Evolutionary conservation across 2,888 invertebrate genomes (phyloP).

Genomic region (Agonopterix alstromeriana): DNA sequence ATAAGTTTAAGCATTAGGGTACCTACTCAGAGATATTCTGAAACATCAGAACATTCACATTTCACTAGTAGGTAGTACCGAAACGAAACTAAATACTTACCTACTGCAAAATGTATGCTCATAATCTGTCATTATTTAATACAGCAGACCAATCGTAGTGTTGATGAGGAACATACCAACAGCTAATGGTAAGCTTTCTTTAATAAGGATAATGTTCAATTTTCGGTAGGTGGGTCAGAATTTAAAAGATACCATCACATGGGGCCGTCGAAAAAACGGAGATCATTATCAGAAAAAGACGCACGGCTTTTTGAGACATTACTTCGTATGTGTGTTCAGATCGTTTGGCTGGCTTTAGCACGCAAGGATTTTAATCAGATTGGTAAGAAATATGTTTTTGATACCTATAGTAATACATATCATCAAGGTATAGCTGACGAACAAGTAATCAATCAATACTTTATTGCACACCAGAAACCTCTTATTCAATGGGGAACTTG

Average conservation of each 20-base stretch:
- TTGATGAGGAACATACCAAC: neutral
- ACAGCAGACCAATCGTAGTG: neutral
- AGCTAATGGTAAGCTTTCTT: neutral
- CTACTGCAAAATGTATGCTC: too few species aligned
- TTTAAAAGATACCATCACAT: conserved; percentile 78
- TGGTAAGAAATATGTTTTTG: conserved; percentile 45
- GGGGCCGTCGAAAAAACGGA: conserved; percentile 70
- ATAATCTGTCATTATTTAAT: too few species aligned
- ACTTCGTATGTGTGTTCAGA: conserved; percentile 74
- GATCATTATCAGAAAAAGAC: conserved; percentile 79
- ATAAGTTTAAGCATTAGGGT: too few species aligned
- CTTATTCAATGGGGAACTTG: too few species aligned
- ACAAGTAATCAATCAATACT: neutral
- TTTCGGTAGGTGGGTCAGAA: conserved; percentile 63
- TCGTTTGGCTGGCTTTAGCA: conserved; percentile 80
- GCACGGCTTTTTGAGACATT: conserved; percentile 77
- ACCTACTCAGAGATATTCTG: too few species aligned
- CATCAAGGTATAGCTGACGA: neutral
- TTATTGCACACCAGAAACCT: neutral
- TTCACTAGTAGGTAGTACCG: too few species aligned
- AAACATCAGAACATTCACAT: too few species aligned
- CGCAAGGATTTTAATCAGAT: conserved; percentile 77
- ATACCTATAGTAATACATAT: too few species aligned
- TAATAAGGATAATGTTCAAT: neutral
- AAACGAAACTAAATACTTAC: too few species aligned